These are phyloP conservation scores for Mus spretus DNA, from an alignment of 2,797 vertebrate species.

Conservation along the genomic window DNA sequence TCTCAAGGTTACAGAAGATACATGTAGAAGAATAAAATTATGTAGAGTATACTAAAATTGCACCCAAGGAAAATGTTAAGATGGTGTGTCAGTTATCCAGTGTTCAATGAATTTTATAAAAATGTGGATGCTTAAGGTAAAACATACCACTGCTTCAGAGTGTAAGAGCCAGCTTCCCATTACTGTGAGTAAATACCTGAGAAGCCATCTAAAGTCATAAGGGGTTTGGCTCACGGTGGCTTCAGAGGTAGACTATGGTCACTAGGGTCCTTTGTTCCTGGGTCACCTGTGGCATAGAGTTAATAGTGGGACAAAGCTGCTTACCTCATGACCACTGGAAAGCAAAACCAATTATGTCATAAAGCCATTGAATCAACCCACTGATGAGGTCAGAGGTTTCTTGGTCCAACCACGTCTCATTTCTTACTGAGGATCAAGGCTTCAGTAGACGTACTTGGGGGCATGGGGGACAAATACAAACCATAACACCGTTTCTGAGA, in stretches of 20 bases:
- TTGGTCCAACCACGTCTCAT: not conserved
- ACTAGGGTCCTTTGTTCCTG: not conserved
- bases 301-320: not conserved
- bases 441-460: not conserved
- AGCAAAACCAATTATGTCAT: not conserved
- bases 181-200: not conserved
- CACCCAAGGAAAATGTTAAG: constrained; percentile 2
- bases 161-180: not conserved
- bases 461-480: not conserved
- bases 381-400: not conserved
- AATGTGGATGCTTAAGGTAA: not conserved
- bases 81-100: not conserved
- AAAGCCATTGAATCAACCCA: not conserved
- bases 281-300: not conserved
- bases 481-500: not conserved
- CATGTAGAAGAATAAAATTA: not conserved
- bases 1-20: constrained; percentile 3
- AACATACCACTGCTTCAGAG: not conserved
- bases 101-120: constrained; percentile 8
- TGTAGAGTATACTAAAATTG: not conserved
- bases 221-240: not conserved
- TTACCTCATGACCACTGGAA: not conserved
- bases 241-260: not conserved
- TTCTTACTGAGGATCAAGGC: not conserved
- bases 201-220: not conserved